Evolutionary conservation across 2,888 invertebrate species (phyloP).

Genomic region (Eilema sororculum): DNA sequence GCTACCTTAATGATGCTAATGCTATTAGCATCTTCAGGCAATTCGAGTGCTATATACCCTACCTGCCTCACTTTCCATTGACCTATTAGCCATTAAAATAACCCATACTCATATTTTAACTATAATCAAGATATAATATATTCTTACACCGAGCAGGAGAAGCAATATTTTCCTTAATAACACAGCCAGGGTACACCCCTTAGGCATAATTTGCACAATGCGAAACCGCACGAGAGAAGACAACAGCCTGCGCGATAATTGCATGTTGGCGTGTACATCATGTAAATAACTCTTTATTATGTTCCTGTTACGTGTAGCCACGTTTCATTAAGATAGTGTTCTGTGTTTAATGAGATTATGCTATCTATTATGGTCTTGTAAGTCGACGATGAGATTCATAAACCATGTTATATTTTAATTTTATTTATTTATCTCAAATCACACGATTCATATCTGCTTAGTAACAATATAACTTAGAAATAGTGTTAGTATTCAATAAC

Average conservation of each 20-base stretch:
- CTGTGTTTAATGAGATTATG: background rate
- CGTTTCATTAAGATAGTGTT: background rate
- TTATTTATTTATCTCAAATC: too few species aligned
- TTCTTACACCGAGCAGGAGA: background rate
- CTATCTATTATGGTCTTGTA: background rate
- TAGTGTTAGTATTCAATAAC: too few species aligned
- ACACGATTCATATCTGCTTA: too few species aligned
- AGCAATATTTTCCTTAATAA: conserved; percentile 19
- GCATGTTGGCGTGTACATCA: conserved; percentile 3
- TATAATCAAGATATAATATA: background rate
- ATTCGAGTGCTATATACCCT: too few species aligned
- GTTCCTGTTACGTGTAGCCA: background rate
- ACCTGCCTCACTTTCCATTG: too few species aligned
- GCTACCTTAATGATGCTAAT: too few species aligned
- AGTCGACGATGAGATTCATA: too few species aligned
- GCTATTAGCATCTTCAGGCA: too few species aligned
- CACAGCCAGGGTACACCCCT: background rate
- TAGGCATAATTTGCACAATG: conserved; percentile 19
- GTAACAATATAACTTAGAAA: too few species aligned
- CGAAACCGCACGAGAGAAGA: conserved; percentile 12
- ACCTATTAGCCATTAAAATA: background rate
- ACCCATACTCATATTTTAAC: background rate
- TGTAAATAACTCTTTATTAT: conserved; percentile 5
- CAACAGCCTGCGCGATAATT: conserved; percentile 14
- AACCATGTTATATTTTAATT: too few species aligned